Conservation (phyloP, 2,113 vertebrate species). For the Mobula hypostoma region DNA sequence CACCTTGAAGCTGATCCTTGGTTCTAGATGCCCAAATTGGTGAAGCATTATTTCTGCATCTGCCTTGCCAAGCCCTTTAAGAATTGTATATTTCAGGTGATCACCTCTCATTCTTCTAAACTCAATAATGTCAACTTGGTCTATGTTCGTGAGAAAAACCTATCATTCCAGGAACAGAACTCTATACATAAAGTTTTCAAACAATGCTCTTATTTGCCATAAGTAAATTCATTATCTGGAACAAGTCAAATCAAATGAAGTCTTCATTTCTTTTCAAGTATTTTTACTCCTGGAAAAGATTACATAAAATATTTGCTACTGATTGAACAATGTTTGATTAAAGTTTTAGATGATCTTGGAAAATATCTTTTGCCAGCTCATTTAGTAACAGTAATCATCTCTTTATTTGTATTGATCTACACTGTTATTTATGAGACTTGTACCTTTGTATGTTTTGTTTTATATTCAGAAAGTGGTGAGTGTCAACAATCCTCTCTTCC, state of each 20-base stretch:
- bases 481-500: slow-evolving; percentile 90
- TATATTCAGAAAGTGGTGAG: slow-evolving; percentile 81
- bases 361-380: neutral
- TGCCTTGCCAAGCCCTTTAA: neutral
- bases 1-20: too few species aligned
- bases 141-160: too few species aligned
- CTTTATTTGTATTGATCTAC: neutral
- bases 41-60: too few species aligned
- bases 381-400: neutral
- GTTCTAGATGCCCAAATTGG: too few species aligned
- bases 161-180: too few species aligned
- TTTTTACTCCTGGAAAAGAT: neutral
- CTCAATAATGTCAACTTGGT: too few species aligned
- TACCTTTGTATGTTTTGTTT: neutral
- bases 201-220: neutral
- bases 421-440: neutral
- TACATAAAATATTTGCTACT: neutral
- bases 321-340: neutral
- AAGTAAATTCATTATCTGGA: neutral
- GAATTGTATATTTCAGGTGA: neutral
- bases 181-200: neutral
- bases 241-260: neutral
- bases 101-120: neutral
- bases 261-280: neutral
- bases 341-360: neutral